Conservation (phyloP, 2,113 vertebrate genomes). For the Actenoides lindsayi region DNA sequence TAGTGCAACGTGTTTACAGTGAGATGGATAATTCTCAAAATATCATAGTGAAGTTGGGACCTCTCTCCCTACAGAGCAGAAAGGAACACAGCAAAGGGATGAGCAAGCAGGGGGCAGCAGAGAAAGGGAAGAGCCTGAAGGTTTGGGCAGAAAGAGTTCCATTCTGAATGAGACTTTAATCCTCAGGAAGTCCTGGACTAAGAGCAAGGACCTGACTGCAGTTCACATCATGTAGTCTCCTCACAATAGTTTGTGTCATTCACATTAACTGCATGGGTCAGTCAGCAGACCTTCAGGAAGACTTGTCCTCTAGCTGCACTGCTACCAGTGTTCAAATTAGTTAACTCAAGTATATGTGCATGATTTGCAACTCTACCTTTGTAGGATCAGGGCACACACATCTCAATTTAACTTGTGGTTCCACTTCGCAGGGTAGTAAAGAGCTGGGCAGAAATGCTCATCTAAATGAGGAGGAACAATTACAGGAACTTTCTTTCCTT, state of each 20-base stretch:
- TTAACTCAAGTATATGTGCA: fast-evolving
- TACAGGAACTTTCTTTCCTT: background rate
- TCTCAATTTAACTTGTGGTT: background rate
- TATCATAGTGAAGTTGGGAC: background rate
- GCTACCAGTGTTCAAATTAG: fast-evolving
- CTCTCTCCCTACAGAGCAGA: background rate
- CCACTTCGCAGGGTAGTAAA: background rate
- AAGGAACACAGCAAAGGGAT: background rate
- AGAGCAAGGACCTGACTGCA: background rate
- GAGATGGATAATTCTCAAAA: background rate
- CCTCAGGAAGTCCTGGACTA: background rate
- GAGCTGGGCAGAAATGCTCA: background rate
- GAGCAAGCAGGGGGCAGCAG: background rate
- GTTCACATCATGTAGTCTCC: background rate
- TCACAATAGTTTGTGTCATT: background rate
- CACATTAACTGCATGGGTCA: background rate
- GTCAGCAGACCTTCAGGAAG: background rate
- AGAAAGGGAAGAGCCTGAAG: background rate
- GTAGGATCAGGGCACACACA: background rate
- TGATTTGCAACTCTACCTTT: background rate
- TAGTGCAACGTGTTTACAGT: background rate
- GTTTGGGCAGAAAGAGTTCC: background rate
- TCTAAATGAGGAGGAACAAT: background rate
- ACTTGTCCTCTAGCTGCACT: background rate
- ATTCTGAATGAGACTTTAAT: background rate